phyloP scores from a whole-genome alignment of 2,797 vertebrate species.

The Sebastes itinus region DNA sequence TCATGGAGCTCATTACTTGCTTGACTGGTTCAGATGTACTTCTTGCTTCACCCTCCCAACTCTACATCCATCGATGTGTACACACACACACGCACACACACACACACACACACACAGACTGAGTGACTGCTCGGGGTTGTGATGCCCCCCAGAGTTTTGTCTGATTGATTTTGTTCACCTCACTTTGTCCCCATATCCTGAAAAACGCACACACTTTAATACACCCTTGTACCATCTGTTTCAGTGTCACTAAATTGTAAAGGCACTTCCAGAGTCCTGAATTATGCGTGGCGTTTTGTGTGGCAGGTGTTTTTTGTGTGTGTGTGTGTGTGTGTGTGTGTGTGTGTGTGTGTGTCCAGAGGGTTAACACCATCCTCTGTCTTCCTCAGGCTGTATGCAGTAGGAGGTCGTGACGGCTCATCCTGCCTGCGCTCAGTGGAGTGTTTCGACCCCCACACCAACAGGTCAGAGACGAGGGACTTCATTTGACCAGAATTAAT shows the following conservation, averaged over 20 bases:
- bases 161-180: constrained; percentile 57
- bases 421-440: constrained; percentile 98
- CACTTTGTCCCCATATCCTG: constrained; percentile 24
- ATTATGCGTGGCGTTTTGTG: not conserved
- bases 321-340: not conserved
- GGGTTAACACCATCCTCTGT: constrained; percentile 39
- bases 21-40: constrained; percentile 50
- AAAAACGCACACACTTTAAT: not conserved
- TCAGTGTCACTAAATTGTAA: constrained; percentile 51
- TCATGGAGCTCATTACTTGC: constrained; percentile 73
- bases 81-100: constrained; percentile 1
- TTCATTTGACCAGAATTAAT: constrained; percentile 45
- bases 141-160: constrained; percentile 38
- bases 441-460: constrained; percentile 98
- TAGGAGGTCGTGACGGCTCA: constrained; percentile 96
- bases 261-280: constrained; percentile 10
- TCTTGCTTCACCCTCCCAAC: constrained; percentile 24
- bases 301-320: not conserved
- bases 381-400: constrained; percentile 90
- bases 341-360: constrained; percentile 12
- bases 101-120: constrained; percentile 4
- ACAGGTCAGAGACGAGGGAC: constrained; percentile 83
- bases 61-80: not conserved
- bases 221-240: constrained; percentile 37
- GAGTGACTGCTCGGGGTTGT: constrained; percentile 27